Percentiles rank a stretch among this genome's conserved stretches.
Evolutionary conservation across 2,797 vertebrate species (phyloP).

Genomic region (Mycteria americana): DNA sequence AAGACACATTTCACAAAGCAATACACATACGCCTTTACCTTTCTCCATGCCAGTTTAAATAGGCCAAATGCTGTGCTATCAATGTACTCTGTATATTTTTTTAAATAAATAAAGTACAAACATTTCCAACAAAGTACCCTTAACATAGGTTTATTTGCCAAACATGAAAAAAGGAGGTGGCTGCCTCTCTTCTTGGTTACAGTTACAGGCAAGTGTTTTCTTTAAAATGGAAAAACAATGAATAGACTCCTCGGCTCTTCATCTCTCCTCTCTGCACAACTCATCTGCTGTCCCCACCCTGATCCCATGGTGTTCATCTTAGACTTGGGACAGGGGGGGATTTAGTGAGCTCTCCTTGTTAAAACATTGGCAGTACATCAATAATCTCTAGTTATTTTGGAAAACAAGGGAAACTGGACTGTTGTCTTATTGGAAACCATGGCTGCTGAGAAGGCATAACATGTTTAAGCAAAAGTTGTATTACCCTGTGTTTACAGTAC

Average conservation of each 20-base stretch:
- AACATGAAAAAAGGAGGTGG: slow-evolving; percentile 25
- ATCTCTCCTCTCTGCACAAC: neutral
- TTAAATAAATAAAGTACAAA: slow-evolving; percentile 4
- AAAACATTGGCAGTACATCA: slow-evolving; percentile 49
- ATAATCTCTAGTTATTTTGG: slow-evolving; percentile 24
- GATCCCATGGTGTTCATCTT: slow-evolving; percentile 19
- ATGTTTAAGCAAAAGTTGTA: neutral
- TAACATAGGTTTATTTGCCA: slow-evolving; percentile 49
- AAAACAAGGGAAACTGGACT: slow-evolving; percentile 26
- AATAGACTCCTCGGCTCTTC: neutral
- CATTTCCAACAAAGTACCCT: slow-evolving; percentile 18
- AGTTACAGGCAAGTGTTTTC: slow-evolving; percentile 51
- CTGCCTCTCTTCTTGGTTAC: slow-evolving; percentile 24
- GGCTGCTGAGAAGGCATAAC: slow-evolving; percentile 25
- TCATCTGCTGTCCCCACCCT: slow-evolving; percentile 1
- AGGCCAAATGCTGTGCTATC: neutral
- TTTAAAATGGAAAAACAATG: slow-evolving; percentile 58
- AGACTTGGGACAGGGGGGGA: slow-evolving; percentile 33
- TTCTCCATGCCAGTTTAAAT: neutral
- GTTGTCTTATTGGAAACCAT: neutral
- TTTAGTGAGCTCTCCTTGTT: slow-evolving; percentile 8
- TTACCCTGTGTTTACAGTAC: neutral
- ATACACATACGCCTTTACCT: neutral
- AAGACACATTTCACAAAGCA: neutral
- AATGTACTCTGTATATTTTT: neutral